phyloP scores from a whole-genome alignment of 2,888 invertebrate genomes.

The Nomada fabriciana region DNA sequence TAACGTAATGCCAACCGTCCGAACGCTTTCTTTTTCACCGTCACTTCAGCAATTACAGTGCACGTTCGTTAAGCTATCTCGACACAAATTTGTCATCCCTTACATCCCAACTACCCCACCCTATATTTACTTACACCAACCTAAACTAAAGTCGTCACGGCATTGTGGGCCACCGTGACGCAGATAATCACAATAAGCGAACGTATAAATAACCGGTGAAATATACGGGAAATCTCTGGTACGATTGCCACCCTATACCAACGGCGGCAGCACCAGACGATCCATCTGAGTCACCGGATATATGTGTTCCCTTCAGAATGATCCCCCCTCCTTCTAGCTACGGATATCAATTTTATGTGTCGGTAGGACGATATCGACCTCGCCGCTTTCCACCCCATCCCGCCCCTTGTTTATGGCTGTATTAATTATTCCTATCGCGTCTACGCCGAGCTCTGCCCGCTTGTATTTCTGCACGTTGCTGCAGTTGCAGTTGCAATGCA shows the following conservation, averaged over 20 bases:
- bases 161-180: neutral
- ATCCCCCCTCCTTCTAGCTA: constrained; percentile 61
- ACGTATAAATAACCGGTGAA: constrained; percentile 48
- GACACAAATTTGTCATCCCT: neutral
- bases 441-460: constrained; percentile 67
- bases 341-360: constrained; percentile 81
- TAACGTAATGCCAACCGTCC: too few relatives aligned
- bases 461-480: constrained; percentile 70
- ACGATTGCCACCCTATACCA: constrained; percentile 41
- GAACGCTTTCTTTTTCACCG: too few relatives aligned
- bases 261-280: constrained; percentile 24
- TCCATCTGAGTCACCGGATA: constrained; percentile 42
- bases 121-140: neutral
- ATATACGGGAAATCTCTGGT: constrained; percentile 32
- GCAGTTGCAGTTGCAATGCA: constrained; percentile 73
- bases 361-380: constrained; percentile 75
- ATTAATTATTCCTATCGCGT: constrained; percentile 84
- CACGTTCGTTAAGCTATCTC: too few relatives aligned
- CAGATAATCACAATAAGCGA: constrained; percentile 28
- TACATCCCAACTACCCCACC: too few relatives aligned
- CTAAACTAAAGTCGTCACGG: neutral
- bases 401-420: constrained; percentile 80
- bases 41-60: too few relatives aligned
- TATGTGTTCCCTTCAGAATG: constrained; percentile 48
- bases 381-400: constrained; percentile 40